Conservation (phyloP, 2,888 invertebrate genomes). For the Drosophila formosana region DNA sequence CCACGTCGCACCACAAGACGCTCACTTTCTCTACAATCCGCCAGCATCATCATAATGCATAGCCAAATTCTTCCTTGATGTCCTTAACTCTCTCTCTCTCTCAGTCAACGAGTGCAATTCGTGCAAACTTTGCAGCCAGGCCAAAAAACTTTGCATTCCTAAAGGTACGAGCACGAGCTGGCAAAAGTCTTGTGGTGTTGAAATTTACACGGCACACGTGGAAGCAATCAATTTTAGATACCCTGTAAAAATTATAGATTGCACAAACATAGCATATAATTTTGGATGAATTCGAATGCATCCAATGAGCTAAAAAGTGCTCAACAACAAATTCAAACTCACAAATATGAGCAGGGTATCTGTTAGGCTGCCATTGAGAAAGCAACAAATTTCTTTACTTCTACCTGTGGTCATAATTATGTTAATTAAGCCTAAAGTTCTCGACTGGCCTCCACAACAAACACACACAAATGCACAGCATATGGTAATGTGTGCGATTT, state of each 20-base stretch:
- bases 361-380: background rate
- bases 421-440: conserved; percentile 68
- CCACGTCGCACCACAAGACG: conserved; percentile 21
- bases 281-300: no score
- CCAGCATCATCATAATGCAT: background rate
- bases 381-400: conserved; percentile 3
- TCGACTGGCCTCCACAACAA: conserved; percentile 4
- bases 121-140: conserved; percentile 38
- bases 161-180: conserved; percentile 21
- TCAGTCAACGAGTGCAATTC: conserved; percentile 21
- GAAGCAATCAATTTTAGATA: conserved; percentile 3
- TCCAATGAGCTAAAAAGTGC: no score
- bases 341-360: background rate
- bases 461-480: conserved; percentile 16
- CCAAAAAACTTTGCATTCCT: conserved; percentile 40
- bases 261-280: background rate
- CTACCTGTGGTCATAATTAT: conserved; percentile 55
- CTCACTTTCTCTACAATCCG: conserved; percentile 1
- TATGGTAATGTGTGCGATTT: conserved; percentile 50
- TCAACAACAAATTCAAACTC: background rate
- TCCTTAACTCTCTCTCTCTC: background rate
- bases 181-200: conserved; percentile 35
- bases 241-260: conserved; percentile 17
- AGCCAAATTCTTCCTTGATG: background rate
- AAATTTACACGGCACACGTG: conserved; percentile 26